Conservation (phyloP, 2,888 invertebrate genomes). For the Molanna angustata region DNA sequence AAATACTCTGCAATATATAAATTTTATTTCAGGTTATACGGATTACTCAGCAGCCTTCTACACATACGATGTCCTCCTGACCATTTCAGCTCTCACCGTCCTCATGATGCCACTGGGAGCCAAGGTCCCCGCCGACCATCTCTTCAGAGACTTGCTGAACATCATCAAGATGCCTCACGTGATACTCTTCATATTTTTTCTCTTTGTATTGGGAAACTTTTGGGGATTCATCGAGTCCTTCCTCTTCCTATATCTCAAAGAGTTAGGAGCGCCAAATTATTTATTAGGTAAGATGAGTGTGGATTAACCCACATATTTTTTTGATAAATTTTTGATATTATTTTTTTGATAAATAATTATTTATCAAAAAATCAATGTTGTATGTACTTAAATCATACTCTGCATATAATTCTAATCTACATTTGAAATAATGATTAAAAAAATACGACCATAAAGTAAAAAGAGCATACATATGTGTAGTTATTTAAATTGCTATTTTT, state of each 20-base stretch:
- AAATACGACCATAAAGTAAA: too few relatives aligned
- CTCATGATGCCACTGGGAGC: conserved; percentile 76
- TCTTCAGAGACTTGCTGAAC: conserved; percentile 70
- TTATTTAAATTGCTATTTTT: too few relatives aligned
- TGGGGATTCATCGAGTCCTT: conserved; percentile 91
- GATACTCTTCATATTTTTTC: conserved; percentile 74
- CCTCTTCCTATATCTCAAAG: conserved; percentile 80
- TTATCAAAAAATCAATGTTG: too few relatives aligned
- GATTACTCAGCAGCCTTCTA: conserved; percentile 90
- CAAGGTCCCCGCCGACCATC: conserved; percentile 74
- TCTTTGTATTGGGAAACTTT: conserved; percentile 79
- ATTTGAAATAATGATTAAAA: too few relatives aligned
- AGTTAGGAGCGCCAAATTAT: conserved; percentile 80
- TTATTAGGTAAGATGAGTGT: conserved; percentile 64
- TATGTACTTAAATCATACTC: too few relatives aligned
- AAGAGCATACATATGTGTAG: too few relatives aligned
- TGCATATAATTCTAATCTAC: too few relatives aligned
- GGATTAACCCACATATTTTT: too few relatives aligned
- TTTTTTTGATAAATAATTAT: too few relatives aligned
- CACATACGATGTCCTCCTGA: conserved; percentile 69
- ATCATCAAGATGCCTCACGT: conserved; percentile 78
- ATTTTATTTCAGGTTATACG: conserved; percentile 64
- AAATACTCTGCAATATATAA: too few relatives aligned
- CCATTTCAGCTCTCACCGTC: conserved; percentile 71
- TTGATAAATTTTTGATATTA: too few relatives aligned